Base-by-base conservation (phyloP, 2,888 invertebrate species). In the Drepana falcataria region DNA sequence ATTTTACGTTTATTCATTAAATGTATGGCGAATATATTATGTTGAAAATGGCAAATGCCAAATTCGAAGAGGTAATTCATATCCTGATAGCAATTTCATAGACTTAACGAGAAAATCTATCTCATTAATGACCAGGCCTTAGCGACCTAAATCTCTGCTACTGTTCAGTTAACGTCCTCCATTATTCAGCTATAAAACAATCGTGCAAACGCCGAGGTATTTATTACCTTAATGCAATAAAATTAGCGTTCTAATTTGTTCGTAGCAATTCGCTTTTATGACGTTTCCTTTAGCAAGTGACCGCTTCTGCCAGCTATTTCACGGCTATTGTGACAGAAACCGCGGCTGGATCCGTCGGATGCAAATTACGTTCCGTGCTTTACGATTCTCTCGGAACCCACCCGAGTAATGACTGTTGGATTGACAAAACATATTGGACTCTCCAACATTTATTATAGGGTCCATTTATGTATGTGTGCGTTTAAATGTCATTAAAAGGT, bases 161-260 rank as follows among this genome's bases (percentile, higher is more conserved):
- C 85, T 76, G n/a, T n/a, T n/a, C n/a, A n/a, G 83, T 82, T 79
- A 83, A 81, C 71, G 68, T 73, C 61, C 66, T 69, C 75, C 73
- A 81, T 80, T 82, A 81, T 79, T 81, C 79, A 79, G 78, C 68
- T 66, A 80, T 87, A 86, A 86, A 87, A 78, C 75, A 79, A 80
- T 83, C 76, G 69, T 60, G 51, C 73, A 64, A 68, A 66, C 69
- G 75, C 75, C 75, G 65, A 63, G 68, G 81, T 68, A 82, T 88
- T 86, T 87, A 88, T 81, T 69, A 75, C 81, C 79, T 83, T 87
- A 83, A 80, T 84, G 72, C 65, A 56, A 85, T 87, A 83, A 87
- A 87, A 85, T 87, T 85, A 86, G 80, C 77, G 85, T 81, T 81
- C 84, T 87, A 85, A 88, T 88, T 85, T 87, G 83, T 83, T 77